Evolutionary conservation across 2,797 vertebrate species (phyloP).

Genomic region (Diceros bicornis): DNA sequence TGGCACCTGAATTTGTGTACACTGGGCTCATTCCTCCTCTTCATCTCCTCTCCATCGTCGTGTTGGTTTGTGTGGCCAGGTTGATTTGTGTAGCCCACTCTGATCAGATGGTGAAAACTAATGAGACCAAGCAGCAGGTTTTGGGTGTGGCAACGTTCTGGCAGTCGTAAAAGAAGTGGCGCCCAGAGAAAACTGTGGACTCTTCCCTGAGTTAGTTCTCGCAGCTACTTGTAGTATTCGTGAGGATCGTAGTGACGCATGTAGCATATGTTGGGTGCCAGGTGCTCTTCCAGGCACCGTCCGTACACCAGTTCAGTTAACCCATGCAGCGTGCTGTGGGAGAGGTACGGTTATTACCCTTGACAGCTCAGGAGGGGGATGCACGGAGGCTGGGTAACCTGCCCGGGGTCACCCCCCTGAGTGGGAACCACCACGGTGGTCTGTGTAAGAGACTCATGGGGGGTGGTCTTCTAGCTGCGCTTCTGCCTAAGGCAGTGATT

Average conservation of each 20-base stretch:
- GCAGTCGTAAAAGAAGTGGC: not conserved
- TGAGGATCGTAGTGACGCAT: not conserved
- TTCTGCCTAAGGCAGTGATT: not conserved
- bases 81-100: not conserved
- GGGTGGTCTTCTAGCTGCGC: not conserved
- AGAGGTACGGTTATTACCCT: not conserved
- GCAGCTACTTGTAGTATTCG: not conserved
- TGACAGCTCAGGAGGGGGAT: not conserved
- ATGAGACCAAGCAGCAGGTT: not conserved
- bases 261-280: not conserved
- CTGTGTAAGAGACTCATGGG: not conserved
- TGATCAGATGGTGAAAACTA: not conserved
- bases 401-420: not conserved
- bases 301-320: not conserved
- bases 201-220: not conserved
- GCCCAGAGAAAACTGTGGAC: not conserved
- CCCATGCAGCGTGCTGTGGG: not conserved
- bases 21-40: not conserved
- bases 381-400: no score
- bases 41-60: not conserved
- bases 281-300: not conserved
- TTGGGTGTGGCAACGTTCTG: not conserved
- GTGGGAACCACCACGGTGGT: rapidly evolving
- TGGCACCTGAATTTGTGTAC: not conserved
- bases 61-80: not conserved